Conservation (phyloP, 2,888 invertebrate species). For the Stenoptilia bipunctidactyla region DNA sequence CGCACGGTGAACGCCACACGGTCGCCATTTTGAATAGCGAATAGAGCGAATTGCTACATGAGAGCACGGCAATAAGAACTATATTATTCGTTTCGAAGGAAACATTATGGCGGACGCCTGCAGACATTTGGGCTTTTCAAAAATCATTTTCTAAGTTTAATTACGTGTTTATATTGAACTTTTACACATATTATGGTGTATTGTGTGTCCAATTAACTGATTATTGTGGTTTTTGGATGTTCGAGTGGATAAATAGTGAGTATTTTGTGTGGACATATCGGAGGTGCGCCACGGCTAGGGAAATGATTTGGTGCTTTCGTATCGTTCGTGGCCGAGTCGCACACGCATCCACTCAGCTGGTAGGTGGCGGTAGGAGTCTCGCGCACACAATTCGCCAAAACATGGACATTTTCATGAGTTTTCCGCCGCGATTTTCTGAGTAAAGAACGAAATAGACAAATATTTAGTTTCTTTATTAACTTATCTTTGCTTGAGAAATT, state of each 20-base stretch:
- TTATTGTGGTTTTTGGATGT: conserved; percentile 65
- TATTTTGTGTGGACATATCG: conserved; percentile 66
- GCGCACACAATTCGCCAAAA: conserved; percentile 49
- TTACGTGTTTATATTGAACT: conserved; percentile 70
- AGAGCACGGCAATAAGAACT: conserved; percentile 65
- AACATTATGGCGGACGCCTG: conserved; percentile 73
- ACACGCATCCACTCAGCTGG: conserved; percentile 69
- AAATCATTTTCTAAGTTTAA: conserved; percentile 71
- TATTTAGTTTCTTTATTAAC: conserved; percentile 24
- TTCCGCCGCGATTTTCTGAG: conserved; percentile 61
- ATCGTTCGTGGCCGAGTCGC: conserved; percentile 40
- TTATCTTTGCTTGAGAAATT: conserved; percentile 14
- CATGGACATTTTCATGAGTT: conserved; percentile 67
- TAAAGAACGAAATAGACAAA: conserved; percentile 35
- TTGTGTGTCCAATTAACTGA: conserved; percentile 60
- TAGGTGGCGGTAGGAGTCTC: conserved; percentile 66
- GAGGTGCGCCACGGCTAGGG: conserved; percentile 72
- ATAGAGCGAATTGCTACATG: conserved; percentile 67
- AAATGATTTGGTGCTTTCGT: conserved; percentile 73
- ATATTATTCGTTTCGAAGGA: conserved; percentile 73
- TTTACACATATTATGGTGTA: conserved; percentile 69
- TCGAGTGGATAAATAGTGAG: conserved; percentile 62
- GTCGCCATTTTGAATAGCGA: conserved; percentile 74
- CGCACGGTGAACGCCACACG: conserved; percentile 65
- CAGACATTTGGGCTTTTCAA: conserved; percentile 70